A percentile compares a stretch with the other conserved stretches of the same genome.
Conservation (phyloP, 2,113 vertebrate genomes). For the Percopsis transmontana region DNA sequence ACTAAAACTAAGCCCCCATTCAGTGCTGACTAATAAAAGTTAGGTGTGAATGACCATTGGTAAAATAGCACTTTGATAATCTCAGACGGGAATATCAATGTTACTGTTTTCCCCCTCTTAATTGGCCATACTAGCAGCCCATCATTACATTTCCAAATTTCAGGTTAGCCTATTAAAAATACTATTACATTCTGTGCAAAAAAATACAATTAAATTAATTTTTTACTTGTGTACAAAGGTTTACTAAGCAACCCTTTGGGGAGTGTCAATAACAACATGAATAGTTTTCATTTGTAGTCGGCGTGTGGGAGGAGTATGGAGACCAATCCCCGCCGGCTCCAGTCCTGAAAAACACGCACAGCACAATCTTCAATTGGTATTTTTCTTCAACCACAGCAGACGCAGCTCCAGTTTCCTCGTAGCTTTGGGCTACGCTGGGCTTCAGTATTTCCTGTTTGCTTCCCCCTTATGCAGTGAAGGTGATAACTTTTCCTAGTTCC, state of each 20-base stretch:
- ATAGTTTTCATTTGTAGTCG: not conserved
- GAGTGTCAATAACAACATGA: not conserved
- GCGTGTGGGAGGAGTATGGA: constrained; percentile 55
- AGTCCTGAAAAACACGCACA: constrained; percentile 56
- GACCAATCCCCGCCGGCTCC: not conserved
- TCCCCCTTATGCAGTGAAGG: not conserved
- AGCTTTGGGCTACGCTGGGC: not conserved
- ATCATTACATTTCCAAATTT: no score
- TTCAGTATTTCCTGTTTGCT: constrained; percentile 16
- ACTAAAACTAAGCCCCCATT: no score
- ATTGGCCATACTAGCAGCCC: no score
- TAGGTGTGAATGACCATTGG: no score
- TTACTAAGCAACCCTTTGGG: no score
- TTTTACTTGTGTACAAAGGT: no score
- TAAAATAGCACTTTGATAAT: no score
- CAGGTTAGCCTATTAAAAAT: no score
- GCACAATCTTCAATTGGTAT: not conserved
- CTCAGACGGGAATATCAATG: no score
- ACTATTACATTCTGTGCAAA: not conserved
- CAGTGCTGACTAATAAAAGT: no score
- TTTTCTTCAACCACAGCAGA: not conserved
- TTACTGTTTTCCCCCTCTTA: no score
- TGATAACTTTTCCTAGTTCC: constrained; percentile 7
- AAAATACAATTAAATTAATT: not conserved
- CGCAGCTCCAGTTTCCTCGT: not conserved